Conservation (phyloP, 2,113 vertebrate genomes). For the Acrocephalus arundinaceus region DNA sequence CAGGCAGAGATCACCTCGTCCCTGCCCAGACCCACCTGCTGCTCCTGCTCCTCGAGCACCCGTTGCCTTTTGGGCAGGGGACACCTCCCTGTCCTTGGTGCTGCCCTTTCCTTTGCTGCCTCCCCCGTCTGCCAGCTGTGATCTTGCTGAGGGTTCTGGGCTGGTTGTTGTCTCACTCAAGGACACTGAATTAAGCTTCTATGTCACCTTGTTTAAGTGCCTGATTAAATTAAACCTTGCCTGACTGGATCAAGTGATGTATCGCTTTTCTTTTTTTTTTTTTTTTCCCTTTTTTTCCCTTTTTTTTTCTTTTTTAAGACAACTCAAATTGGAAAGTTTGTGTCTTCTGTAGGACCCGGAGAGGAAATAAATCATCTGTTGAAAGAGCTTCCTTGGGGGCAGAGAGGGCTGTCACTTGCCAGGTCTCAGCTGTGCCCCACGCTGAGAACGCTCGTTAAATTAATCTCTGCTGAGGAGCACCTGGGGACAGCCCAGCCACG, state of each 20-base stretch:
- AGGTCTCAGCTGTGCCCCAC: slow-evolving; percentile 32
- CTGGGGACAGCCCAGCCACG: slow-evolving; percentile 18
- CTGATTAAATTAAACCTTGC: slow-evolving; percentile 61
- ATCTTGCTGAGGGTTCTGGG: neutral
- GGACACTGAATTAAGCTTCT: slow-evolving; percentile 44
- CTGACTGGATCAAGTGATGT: neutral
- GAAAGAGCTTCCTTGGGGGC: neutral
- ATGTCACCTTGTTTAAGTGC: slow-evolving; percentile 61
- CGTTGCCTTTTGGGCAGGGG: neutral
- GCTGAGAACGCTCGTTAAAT: neutral
- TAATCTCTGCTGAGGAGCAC: slow-evolving; percentile 33
- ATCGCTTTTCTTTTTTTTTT: neutral
- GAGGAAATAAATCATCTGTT: slow-evolving; percentile 76
- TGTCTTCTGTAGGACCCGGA: slow-evolving; percentile 72
- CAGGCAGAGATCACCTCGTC: neutral
- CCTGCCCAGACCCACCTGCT: neutral
- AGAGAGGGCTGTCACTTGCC: neutral
- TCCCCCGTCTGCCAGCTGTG: neutral
- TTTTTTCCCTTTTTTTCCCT: neutral
- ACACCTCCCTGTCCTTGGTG: neutral
- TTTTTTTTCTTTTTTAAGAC: neutral
- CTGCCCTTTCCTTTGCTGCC: neutral
- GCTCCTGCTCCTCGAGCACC: neutral
- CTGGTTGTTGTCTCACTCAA: slow-evolving; percentile 23
- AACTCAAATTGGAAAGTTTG: slow-evolving; percentile 69